Evolutionary conservation across 1,140 invertebrate species (phyloP), one percentile per base, ranked within the genome.

Genomic region (Bombus confusus): DNA sequence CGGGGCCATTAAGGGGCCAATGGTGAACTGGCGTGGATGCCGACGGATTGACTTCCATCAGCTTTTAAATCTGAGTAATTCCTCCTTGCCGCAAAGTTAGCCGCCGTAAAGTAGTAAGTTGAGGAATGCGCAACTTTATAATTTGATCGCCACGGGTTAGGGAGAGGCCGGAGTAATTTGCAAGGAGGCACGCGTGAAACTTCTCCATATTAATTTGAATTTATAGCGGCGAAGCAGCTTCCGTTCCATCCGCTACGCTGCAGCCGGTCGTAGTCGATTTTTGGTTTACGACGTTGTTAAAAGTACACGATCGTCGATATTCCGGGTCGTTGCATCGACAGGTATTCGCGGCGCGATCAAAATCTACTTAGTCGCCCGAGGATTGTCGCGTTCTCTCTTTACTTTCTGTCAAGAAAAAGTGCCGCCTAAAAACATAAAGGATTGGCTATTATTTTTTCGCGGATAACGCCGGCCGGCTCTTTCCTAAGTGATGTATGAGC

Each of bases 51-150:
- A 91, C 92, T 92, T 90, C 79, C 88, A 80, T 91, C 91, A 94
- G 93, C 93, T 94, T 94, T 91, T 91, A 93, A 93, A 93, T 94
- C 92, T 92, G 89, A 89, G 92, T 93, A 93, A 92, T 93, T 89
- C 89, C 88, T 87, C 90, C 89, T 90, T 91, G 86, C 87, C 86
- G 91, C 87, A 74, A 88, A 93, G 90, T 91, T 89, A 88, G 85
- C 88, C 87, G 83, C 81, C 87, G 89, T 88, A 91, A 94, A 93
- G 93, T 93, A 93, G 86, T 83, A 93, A 94, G 93, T 94, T 94
- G 88, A 91, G 90, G 92, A 92, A 92, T 92, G 91, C 93, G 93
- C 92, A 94, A 94, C 94, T 94, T 94, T 92, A 93, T 95, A 95
- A 95, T 94, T 95, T 91, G 92, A 94, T 93, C 89, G 92, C 86